Base-by-base conservation (phyloP, 1,140 invertebrate species). In the Wasmannia auropunctata region DNA sequence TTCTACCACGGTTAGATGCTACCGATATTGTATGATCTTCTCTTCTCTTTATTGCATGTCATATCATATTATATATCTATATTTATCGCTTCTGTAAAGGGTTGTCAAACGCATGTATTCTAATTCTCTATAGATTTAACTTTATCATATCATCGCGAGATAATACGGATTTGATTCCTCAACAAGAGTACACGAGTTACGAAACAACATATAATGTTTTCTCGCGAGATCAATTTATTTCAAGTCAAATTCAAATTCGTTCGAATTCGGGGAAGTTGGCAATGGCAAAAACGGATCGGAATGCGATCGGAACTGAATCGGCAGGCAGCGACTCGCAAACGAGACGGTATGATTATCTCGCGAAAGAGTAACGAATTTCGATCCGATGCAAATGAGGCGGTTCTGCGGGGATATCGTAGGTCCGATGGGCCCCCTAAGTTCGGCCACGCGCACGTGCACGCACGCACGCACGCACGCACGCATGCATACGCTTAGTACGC, bases 351-450 rank as follows among this genome's bases (percentile, higher is more conserved):
- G 83, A 90, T 90, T 91, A 88, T 88, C 85, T 63, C 86, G 76
- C 65, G 74, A 91, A 91, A 86, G 84, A 83, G 85, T 91, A 92
- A 93, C 92, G 92, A 93, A 92, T 93, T 91, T 88, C 89, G 87
- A 89, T 88, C 87, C 84, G 88, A 93, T 92, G 92, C 91, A 93
- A 93, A 93, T 92, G 91, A 92, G 91, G 31, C 85, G 83, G 85
- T 87, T 87, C 77, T 62, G 56, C 5, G 49, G 40, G 85, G 67
- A 70, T 89, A 89, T 87, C 83, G 88, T 87, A 72, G 85, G 76
- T 70, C 51, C 6, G 67, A 72, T 58, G 67, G 51, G n/a, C 51
- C 37, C 46, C 37, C 79, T 81, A 70, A 81, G 19, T 49, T 72
- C 60, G 49, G 51, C 72, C 84, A 85, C 37, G 88, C 86, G 86